These are phyloP conservation scores for Diploptera punctata DNA, from an alignment of 2,888 invertebrate genomes.

Conservation along the genomic window DNA sequence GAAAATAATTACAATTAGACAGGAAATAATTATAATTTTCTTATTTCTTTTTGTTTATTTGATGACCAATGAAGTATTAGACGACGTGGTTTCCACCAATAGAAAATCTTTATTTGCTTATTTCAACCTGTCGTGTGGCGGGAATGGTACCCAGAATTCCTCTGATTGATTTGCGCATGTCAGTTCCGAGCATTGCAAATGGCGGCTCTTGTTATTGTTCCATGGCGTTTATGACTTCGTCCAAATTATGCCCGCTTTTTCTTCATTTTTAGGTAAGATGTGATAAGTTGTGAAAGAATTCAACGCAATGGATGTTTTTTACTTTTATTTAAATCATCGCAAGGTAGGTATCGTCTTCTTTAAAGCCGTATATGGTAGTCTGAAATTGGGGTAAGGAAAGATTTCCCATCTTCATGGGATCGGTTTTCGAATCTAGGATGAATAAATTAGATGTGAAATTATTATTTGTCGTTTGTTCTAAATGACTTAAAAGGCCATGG, in stretches of 20 bases:
- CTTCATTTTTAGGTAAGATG: conserved; percentile 57
- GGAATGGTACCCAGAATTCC: conserved; percentile 53
- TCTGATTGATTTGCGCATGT: conserved; percentile 70
- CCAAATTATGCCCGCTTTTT: conserved; percentile 58
- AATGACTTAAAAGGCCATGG: conserved; percentile 11
- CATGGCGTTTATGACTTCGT: conserved; percentile 74
- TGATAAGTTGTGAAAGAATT: conserved; percentile 45
- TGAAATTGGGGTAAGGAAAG: conserved; percentile 45
- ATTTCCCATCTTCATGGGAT: conserved; percentile 44
- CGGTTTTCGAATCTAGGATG: conserved; percentile 45
- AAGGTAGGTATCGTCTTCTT: conserved; percentile 38
- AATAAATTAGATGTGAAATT: conserved; percentile 41
- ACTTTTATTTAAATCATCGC: conserved; percentile 38
- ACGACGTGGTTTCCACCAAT: conserved; percentile 41
- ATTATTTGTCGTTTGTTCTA: conserved; percentile 29
- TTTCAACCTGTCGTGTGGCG: conserved; percentile 48
- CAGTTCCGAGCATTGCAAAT: conserved; percentile 91
- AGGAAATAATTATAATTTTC: conserved; percentile 39
- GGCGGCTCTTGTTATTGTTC: conserved; percentile 99
- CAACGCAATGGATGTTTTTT: conserved; percentile 38
- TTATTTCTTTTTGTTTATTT: conserved; percentile 31
- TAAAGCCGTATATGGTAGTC: conserved; percentile 44
- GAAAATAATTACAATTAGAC: no score
- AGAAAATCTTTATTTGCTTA: conserved; percentile 45
- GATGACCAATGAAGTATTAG: conserved; percentile 27